Conservation (phyloP, 1,140 invertebrate species). For the Onthophagus taurus region DNA sequence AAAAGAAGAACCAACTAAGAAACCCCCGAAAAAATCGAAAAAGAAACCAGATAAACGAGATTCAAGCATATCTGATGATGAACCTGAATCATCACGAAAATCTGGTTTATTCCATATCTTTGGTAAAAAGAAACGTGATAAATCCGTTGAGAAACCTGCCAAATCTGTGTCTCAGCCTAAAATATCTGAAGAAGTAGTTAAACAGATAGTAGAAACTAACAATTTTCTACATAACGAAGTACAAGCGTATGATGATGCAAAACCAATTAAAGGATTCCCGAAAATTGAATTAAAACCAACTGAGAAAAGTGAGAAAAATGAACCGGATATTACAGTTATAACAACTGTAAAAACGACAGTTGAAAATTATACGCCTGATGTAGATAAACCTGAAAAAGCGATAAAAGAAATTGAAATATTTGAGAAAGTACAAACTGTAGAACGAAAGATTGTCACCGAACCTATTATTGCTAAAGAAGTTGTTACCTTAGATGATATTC, state of each 20-base stretch:
- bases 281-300: too few species aligned
- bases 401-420: too few species aligned
- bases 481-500: neutral
- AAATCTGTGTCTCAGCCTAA: neutral
- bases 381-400: too few species aligned
- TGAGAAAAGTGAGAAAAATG: too few species aligned
- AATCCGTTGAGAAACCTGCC: conserved; percentile 1
- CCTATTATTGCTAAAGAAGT: conserved; percentile 5
- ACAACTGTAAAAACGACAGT: too few species aligned
- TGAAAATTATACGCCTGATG: too few species aligned
- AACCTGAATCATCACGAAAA: conserved; percentile 2
- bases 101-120: conserved; percentile 13
- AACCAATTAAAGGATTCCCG: conserved; percentile 3
- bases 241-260: conserved; percentile 9
- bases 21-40: conserved; percentile 5
- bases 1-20: conserved; percentile 6
- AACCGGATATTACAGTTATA: too few species aligned
- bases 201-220: conserved; percentile 9
- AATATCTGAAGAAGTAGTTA: conserved; percentile 6
- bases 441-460: neutral
- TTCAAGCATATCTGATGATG: conserved; percentile 6
- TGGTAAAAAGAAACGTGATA: conserved; percentile 11
- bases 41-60: conserved; percentile 11
- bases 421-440: too few species aligned
- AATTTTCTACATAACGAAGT: conserved; percentile 23